Percentiles rank a stretch among this genome's conserved stretches.
Conservation (phyloP, 2,888 invertebrate species). For the Tenthredo notha region DNA sequence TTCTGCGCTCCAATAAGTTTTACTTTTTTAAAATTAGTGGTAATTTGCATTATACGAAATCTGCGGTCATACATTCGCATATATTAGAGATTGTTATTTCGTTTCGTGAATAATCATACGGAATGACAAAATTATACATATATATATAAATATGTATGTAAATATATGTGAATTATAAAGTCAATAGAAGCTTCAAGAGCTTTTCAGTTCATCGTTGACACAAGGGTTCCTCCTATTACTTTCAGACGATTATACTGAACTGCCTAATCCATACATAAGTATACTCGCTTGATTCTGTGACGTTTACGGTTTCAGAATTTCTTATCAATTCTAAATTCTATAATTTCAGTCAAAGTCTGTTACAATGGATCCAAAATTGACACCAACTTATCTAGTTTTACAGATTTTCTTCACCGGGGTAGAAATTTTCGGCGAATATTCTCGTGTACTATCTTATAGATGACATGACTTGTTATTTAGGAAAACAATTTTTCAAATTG, state of each 20-base stretch:
- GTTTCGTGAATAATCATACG: background rate
- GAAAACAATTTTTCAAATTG: background rate
- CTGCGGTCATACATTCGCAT: background rate
- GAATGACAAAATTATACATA: background rate
- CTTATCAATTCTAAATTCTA: background rate
- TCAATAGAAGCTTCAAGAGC: background rate
- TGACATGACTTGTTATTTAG: background rate
- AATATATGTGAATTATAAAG: background rate
- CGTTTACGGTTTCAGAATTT: background rate
- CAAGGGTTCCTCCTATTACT: background rate
- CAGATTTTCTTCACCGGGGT: background rate
- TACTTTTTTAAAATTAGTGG: background rate
- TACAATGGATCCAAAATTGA: background rate
- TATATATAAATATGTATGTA: background rate
- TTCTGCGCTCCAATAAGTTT: background rate
- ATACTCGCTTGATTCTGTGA: background rate
- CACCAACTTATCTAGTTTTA: background rate
- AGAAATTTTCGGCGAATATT: background rate
- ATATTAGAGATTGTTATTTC: background rate
- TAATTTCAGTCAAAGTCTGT: background rate
- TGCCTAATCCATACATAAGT: background rate
- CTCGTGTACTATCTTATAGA: background rate
- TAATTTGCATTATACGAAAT: background rate
- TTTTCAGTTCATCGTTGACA: background rate
- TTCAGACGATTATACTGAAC: background rate